Evolutionary conservation across 2,797 vertebrate genomes (phyloP).

Genomic region (Ciconia nigra): DNA sequence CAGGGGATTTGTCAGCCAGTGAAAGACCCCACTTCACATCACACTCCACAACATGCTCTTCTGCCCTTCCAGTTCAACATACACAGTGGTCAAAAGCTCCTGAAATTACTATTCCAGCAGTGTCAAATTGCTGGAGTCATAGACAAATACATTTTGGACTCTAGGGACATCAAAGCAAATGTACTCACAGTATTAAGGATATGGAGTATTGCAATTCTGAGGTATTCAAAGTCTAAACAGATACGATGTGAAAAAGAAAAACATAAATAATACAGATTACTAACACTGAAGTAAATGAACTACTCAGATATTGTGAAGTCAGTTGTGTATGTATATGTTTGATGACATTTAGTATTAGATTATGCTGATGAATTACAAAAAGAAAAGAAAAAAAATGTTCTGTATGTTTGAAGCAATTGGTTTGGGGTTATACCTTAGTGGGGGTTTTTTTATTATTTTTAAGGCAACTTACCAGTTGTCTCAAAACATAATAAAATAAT

Average conservation of each 20-base stretch:
- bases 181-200: not conserved
- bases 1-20: not conserved
- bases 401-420: not conserved
- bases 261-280: not conserved
- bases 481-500: not conserved
- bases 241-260: not conserved
- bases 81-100: not conserved
- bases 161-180: not conserved
- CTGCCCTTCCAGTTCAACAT: not conserved
- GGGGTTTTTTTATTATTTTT: accelerated
- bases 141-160: not conserved
- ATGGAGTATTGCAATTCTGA: not conserved
- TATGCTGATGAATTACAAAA: not conserved
- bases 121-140: not conserved
- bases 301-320: not conserved
- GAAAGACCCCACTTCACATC: not conserved
- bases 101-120: not conserved
- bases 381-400: not conserved
- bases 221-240: not conserved
- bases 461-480: not conserved
- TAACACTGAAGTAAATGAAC: not conserved
- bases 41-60: not conserved
- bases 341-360: not conserved
- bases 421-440: not conserved
- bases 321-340: not conserved